A percentile compares a stretch with the other conserved stretches of the same genome.
Evolutionary conservation across 2,888 invertebrate species (phyloP).

Genomic region (Hypercompe scribonia): DNA sequence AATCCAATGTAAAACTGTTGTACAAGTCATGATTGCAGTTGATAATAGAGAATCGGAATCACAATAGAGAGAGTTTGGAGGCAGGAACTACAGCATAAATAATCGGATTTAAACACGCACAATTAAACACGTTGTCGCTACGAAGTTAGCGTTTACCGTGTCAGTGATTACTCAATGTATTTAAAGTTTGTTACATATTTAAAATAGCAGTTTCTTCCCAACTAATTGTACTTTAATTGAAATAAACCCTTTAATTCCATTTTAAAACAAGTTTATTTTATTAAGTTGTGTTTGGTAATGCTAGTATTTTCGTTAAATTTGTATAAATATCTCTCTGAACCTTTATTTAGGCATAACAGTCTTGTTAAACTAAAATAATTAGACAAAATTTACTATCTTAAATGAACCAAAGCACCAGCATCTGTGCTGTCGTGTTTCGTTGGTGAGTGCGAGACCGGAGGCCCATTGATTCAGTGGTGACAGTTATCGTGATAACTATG

Average conservation of each 20-base stretch:
- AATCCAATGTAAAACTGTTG: neutral
- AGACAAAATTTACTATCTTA: too few relatives aligned
- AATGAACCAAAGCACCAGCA: too few relatives aligned
- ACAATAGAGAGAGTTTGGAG: neutral
- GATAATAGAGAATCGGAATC: neutral
- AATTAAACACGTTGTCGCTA: neutral
- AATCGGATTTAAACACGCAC: neutral
- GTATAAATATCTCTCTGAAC: neutral
- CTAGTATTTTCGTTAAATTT: neutral
- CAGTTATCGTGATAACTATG: too few relatives aligned
- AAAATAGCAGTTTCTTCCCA: neutral
- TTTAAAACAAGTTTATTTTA: neutral
- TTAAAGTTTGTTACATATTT: neutral
- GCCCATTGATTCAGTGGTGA: too few relatives aligned
- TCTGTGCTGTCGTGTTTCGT: too few relatives aligned
- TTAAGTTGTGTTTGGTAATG: neutral
- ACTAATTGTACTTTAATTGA: neutral
- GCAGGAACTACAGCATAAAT: neutral
- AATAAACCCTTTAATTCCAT: neutral
- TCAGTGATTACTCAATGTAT: neutral
- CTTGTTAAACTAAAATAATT: too few relatives aligned
- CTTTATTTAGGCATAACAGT: too few relatives aligned
- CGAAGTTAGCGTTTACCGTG: neutral
- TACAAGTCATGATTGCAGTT: neutral
- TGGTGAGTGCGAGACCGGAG: too few relatives aligned